Conservation (phyloP, 2,113 vertebrate species). For the Thinocorus orbignyianus region DNA sequence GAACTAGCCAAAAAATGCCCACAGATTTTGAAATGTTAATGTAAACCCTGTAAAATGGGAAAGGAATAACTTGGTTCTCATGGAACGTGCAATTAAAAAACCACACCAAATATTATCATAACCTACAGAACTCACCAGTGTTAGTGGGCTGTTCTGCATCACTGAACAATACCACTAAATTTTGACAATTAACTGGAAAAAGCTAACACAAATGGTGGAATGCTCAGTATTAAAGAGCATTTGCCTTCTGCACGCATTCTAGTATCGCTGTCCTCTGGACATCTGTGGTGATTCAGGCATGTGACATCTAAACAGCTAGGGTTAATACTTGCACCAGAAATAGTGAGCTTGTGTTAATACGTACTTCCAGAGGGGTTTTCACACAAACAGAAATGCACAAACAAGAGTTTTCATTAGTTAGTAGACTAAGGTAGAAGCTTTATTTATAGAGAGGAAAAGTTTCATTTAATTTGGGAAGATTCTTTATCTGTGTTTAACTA, state of each 20-base stretch:
- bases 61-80: neutral
- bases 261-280: neutral
- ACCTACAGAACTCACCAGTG: neutral
- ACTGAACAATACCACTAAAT: neutral
- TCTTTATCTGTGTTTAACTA: neutral
- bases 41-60: neutral
- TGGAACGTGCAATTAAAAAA: neutral
- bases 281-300: neutral
- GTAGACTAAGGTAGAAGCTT: neutral
- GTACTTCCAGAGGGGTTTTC: neutral
- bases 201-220: neutral
- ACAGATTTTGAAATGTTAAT: neutral
- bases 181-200: neutral
- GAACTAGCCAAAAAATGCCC: neutral
- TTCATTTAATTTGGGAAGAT: neutral
- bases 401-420: neutral
- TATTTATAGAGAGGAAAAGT: neutral
- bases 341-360: neutral
- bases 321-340: neutral
- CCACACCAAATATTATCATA: neutral
- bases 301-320: neutral
- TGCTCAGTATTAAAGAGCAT: neutral
- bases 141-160: neutral
- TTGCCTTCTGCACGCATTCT: neutral
- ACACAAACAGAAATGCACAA: neutral